A percentile compares a stretch with the other conserved stretches of the same genome.
phyloP scores from a whole-genome alignment of 2,113 vertebrate genomes.

The Tachuris rubrigastra region DNA sequence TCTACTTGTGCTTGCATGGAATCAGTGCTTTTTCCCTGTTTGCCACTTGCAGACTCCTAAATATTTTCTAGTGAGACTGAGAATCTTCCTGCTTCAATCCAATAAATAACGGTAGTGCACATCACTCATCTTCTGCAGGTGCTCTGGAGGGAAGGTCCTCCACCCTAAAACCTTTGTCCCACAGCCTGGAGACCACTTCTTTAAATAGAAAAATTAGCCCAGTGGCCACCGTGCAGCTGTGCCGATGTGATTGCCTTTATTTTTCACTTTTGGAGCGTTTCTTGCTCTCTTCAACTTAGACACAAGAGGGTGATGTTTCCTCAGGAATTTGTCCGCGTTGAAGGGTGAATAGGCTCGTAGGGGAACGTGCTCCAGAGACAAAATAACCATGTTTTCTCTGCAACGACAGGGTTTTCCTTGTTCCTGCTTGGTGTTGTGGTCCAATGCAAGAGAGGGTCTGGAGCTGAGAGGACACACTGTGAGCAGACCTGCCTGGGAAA shows the following conservation, averaged over 20 bases:
- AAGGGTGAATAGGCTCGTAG: accelerated
- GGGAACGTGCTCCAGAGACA: accelerated
- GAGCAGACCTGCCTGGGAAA: background rate
- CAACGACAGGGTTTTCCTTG: background rate
- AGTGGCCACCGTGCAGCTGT: accelerated
- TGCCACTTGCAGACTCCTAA: background rate
- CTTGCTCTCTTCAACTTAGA: background rate
- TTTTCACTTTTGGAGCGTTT: background rate
- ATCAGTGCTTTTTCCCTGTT: background rate
- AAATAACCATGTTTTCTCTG: accelerated
- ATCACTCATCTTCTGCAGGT: background rate
- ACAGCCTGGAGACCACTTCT: background rate
- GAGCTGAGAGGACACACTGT: accelerated
- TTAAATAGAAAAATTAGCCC: background rate
- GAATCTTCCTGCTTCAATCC: background rate
- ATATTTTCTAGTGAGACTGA: background rate
- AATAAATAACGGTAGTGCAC: background rate
- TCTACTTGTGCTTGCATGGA: background rate
- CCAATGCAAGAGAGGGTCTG: background rate
- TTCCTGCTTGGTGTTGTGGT: background rate
- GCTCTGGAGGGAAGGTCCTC: background rate
- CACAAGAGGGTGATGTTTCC: constrained; percentile 59
- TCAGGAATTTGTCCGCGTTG: background rate
- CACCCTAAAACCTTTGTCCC: background rate
- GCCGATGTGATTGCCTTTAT: background rate